A percentile compares a stretch with the other conserved stretches of the same genome.
Conservation (phyloP, 30 jellyfish, hydroid and myxozoan species). For the Turritopsis dohrnii region DNA sequence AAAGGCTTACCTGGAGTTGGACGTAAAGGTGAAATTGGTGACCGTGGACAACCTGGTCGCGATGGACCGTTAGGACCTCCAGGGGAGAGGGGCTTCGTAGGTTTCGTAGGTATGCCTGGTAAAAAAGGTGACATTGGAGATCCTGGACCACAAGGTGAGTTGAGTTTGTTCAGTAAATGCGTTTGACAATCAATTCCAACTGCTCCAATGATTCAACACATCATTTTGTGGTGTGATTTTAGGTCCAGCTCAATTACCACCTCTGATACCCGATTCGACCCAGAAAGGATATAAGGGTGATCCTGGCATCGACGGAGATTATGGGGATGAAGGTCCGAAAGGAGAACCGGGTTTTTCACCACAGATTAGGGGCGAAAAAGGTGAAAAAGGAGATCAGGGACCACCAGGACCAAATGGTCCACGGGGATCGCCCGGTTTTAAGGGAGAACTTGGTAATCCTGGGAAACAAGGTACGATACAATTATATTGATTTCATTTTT, state of each 20-base stretch:
- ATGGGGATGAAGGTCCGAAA: conserved; percentile 51
- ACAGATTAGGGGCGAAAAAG: conserved; percentile 31
- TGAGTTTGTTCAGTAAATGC: neutral
- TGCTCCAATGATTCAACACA: neutral
- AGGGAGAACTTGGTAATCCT: conserved; percentile 60
- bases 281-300: conserved; percentile 34
- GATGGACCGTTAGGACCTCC: conserved; percentile 15
- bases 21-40: conserved; percentile 58
- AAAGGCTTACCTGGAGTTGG: conserved; percentile 10
- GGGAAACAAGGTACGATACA: conserved; percentile 28
- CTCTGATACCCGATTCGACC: neutral
- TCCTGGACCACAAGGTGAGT: conserved; percentile 32
- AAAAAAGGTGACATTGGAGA: conserved; percentile 37
- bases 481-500: neutral
- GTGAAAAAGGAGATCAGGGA: conserved; percentile 57
- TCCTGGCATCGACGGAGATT: conserved; percentile 31
- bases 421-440: conserved; percentile 43
- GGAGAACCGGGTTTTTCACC: conserved; percentile 45
- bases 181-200: neutral
- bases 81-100: conserved; percentile 28
- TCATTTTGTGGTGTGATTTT: neutral
- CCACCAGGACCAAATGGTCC: conserved; percentile 44
- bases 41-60: conserved; percentile 51
- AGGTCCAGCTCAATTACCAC: conserved; percentile 20
- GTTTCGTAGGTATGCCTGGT: conserved; percentile 36